These are phyloP conservation scores for Micrasema minimum DNA, from an alignment of 1,140 invertebrate genomes.

Conservation along the genomic window DNA sequence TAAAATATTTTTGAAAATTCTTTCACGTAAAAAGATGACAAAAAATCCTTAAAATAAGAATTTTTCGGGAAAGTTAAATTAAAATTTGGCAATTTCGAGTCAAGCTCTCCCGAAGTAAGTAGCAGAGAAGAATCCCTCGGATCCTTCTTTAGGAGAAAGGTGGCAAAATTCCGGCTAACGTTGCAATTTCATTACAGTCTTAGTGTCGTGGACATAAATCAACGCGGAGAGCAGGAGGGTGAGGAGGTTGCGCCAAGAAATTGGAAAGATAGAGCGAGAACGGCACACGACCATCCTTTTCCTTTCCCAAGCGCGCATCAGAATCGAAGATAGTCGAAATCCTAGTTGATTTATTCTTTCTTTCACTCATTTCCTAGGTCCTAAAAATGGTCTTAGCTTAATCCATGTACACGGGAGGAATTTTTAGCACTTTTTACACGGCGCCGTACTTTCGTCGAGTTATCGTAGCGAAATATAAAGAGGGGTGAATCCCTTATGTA, in stretches of 20 bases:
- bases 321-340: constrained; percentile 54
- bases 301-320: constrained; percentile 34
- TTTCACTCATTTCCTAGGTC: constrained; percentile 52
- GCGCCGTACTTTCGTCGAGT: constrained; percentile 23
- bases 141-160: constrained; percentile 50
- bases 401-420: constrained; percentile 49
- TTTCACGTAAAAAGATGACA: neutral
- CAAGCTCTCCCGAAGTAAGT: constrained; percentile 20
- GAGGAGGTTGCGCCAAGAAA: constrained; percentile 54
- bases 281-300: constrained; percentile 10
- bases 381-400: constrained; percentile 46
- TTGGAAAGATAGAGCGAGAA: constrained; percentile 36
- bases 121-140: constrained; percentile 51
- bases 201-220: constrained; percentile 70
- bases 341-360: constrained; percentile 54
- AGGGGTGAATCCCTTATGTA: constrained; percentile 1
- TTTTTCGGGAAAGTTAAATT: constrained; percentile 37
- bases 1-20: too few species aligned
- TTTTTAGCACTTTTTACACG: constrained; percentile 51
- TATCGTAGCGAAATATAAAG: constrained; percentile 35
- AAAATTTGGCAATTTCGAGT: constrained; percentile 38
- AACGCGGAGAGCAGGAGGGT: constrained; percentile 60
- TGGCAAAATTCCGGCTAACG: constrained; percentile 55
- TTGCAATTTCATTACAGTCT: constrained; percentile 69
- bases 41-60: constrained; percentile 10